A percentile compares a stretch with the other conserved stretches of the same genome.
These are phyloP conservation scores for Alaudala cheleensis DNA, from an alignment of 2,113 vertebrate genomes.

Conservation along the genomic window DNA sequence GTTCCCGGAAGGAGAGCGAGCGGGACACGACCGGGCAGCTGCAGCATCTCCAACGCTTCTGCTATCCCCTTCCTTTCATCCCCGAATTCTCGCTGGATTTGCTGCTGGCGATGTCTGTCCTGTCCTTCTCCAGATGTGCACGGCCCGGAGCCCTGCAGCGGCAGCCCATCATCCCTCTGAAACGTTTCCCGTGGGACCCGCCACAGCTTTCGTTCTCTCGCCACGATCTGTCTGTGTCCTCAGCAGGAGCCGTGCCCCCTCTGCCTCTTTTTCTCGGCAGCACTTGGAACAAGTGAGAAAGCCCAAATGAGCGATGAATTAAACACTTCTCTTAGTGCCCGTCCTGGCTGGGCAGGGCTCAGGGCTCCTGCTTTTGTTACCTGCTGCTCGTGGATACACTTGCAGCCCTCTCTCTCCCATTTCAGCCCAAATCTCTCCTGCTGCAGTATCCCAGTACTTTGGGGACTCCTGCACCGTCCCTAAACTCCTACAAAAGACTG, in stretches of 20 bases:
- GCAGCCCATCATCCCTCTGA: no score
- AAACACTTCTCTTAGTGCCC: accelerated
- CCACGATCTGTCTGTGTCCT: accelerated
- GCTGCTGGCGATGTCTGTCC: neutral
- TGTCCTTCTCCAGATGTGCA: accelerated
- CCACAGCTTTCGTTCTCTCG: neutral
- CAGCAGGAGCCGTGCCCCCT: neutral
- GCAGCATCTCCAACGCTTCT: neutral
- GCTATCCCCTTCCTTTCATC: neutral
- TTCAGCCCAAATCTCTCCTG: neutral
- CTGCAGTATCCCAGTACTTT: neutral
- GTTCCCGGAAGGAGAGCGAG: neutral
- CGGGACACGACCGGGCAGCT: neutral
- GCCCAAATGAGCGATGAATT: accelerated
- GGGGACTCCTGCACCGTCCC: neutral
- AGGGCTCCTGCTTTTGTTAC: neutral
- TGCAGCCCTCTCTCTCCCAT: neutral
- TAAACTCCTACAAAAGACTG: neutral
- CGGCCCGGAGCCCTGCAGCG: neutral
- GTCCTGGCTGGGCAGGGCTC: neutral
- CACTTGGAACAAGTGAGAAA: neutral
- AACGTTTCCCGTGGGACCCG: neutral
- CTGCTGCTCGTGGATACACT: neutral
- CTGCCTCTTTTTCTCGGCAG: neutral
- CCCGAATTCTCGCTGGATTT: neutral